Base-by-base conservation (phyloP, 2,797 vertebrate genomes). In the Anabas testudineus region DNA sequence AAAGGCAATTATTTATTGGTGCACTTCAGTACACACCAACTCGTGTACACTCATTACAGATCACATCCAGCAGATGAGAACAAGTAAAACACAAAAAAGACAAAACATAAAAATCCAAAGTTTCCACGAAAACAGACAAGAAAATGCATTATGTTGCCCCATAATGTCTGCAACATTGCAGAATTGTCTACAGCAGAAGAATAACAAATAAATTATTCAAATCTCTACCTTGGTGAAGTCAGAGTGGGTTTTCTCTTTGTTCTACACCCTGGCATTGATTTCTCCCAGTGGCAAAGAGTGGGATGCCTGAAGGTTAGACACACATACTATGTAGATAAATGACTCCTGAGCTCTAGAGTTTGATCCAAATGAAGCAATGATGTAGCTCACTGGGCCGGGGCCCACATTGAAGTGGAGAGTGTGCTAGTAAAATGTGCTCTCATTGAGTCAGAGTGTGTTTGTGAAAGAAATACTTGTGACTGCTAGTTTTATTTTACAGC, bases 291-390 rank as follows among this genome's bases (percentile, higher is more conserved):
- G 86, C 74, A 19, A 72, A 58, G 78, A 55, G 78, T 48, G 74
- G 73, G 73, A 74, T 76, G 78, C 76, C 81, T 87, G 78, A 85
- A 89, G 91, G 86, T 87, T 87, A 86, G 80, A 86, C 77, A 86
- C 78, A 89, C 74, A 85, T 71, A 68, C 85, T 86, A 90, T 91
- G 91, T 89, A 93, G 92, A 94, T 94, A 93, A 94, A 93, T 92
- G 88, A 91, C 83, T 90, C 69, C 68, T 79, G 79, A 78, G 86
- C 72, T 80, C 70, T 76, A 80, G 85, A 91, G 90, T 89, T 91
- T 92, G 91, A 91, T 90, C 89, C 88, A 91, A 92, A 92, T 90
- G 90, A 93, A 93, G 91, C 91, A 91, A 92, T 92, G 91, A 93
- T 93, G 91, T 92, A 93, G 93, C 87, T 93, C 91, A 91, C 83